These are phyloP conservation scores for Entosphenus tridentatus DNA, from an alignment of 2,113 vertebrate species.

Conservation along the genomic window DNA sequence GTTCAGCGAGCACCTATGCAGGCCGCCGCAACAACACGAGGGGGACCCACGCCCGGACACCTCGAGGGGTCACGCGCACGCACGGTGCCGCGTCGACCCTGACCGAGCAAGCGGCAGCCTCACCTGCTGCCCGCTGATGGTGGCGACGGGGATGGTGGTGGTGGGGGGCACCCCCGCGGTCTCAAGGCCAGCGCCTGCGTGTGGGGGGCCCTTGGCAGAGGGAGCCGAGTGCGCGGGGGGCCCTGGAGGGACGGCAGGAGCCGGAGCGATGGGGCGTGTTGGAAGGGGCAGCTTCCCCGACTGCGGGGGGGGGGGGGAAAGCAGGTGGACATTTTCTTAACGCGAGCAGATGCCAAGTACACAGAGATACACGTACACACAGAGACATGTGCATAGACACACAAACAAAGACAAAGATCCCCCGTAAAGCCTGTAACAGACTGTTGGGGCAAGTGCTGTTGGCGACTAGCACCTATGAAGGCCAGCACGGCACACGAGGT, in stretches of 20 bases:
- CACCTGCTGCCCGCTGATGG: constrained; percentile 4
- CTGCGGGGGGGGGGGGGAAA: background rate
- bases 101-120: background rate
- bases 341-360: background rate
- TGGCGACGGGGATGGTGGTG: background rate
- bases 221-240: background rate
- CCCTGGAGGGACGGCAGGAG: background rate
- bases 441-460: background rate
- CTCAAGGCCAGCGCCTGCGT: background rate
- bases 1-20: background rate
- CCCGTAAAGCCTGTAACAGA: background rate
- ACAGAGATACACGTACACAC: background rate
- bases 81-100: background rate
- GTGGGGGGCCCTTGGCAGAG: background rate
- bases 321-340: background rate
- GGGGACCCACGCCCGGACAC: background rate
- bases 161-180: background rate
- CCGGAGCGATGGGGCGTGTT: background rate
- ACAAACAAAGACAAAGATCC: background rate
- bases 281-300: background rate
- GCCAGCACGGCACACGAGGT: too few relatives aligned
- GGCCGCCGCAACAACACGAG: background rate
- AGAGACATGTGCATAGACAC: background rate
- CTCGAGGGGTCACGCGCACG: background rate
- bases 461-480: too few relatives aligned